Base-by-base conservation (phyloP, 2,888 invertebrate genomes). In the Rugalucina vietnamica region DNA sequence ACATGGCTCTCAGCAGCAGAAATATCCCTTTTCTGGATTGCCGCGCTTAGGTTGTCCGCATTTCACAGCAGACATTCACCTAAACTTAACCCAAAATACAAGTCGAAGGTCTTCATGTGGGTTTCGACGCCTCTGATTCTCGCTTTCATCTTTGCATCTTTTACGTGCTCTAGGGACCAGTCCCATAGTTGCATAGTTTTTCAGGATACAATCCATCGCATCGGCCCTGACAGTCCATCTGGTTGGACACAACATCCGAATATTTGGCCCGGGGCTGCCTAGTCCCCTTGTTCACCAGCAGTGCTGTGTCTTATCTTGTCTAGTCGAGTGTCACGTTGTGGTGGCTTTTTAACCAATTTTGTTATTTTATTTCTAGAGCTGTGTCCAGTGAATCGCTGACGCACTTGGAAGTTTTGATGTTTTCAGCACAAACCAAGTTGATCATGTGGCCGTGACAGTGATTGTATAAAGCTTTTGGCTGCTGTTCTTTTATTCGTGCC, bases 271-370 rank as follows among this genome's bases (percentile, higher is more conserved):
- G 24, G 73, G 60, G 29, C 73, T 75, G 0, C n/a, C n/a, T n/a
- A n/a, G n/a, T 80, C 75, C 32, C 27, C 27, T 49, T 54, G 12
- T 4, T 71, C 71, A 24, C 43, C 54, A 43, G 71, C 65, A 80
- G 69, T 34, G 65, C 32, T 39, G 36, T 60, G 54, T 79, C 82
- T 79, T 27, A 89, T 32, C 29, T 86, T 34, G 72, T 87, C 39
- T 60, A 87, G 75, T 27, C 76, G 39, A 24, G 74, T 71, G 37
- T 89, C 79, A 24, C 82, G 77, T 72, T 79, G 43, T 14, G 88
- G 87, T 18, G 88, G 88, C 37, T 80, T 76, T 50, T 86, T 88
- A 8, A 88, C 73, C 27, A 89, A 82, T 65, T 85, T 87, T 18
- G 73, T 65, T 21, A 87, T 86, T n/a, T 65, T 4, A 60, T 60